These are phyloP conservation scores for Drosophila sproati DNA, from an alignment of 1,140 invertebrate genomes.

Conservation along the genomic window DNA sequence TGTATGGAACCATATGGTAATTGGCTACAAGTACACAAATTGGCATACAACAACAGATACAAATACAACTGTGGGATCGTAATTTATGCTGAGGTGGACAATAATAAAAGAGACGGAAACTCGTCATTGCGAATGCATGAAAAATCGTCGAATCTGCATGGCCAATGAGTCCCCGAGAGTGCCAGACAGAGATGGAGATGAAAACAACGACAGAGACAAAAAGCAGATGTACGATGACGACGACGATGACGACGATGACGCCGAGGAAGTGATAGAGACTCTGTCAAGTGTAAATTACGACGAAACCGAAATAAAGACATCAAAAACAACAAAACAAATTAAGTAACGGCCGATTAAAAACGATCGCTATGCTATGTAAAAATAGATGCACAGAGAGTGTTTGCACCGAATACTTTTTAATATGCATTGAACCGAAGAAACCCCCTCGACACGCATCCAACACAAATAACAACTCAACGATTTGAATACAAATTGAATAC, in stretches of 20 bases:
- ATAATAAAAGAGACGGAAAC: conserved; percentile 49
- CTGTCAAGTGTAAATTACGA: conserved; percentile 52
- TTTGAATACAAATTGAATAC: not conserved
- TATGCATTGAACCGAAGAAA: conserved; percentile 10
- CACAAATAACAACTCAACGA: conserved; percentile 1
- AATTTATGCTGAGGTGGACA: conserved; percentile 66
- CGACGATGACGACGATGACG: not conserved
- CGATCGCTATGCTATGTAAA: conserved; percentile 22
- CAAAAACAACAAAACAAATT: conserved; percentile 9
- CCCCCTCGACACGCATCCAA: conserved; percentile 19
- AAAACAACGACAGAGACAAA: conserved; percentile 10
- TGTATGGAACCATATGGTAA: conserved; percentile 59
- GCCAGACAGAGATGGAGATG: conserved; percentile 19
- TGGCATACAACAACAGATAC: conserved; percentile 47
- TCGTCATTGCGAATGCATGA: conserved; percentile 64
- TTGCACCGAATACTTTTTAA: conserved; percentile 10
- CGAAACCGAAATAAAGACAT: conserved; percentile 4
- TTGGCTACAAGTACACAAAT: conserved; percentile 57
- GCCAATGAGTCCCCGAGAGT: conserved; percentile 45
- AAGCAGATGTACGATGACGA: conserved; percentile 16
- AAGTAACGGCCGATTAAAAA: conserved; percentile 34
- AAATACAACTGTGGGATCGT: conserved; percentile 31
- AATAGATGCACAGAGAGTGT: conserved; percentile 27
- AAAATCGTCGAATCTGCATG: conserved; percentile 60
- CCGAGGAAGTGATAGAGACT: conserved; percentile 41